Evolutionary conservation across 1,140 invertebrate genomes (phyloP).

Genomic region (Leguminivora glycinivorella): DNA sequence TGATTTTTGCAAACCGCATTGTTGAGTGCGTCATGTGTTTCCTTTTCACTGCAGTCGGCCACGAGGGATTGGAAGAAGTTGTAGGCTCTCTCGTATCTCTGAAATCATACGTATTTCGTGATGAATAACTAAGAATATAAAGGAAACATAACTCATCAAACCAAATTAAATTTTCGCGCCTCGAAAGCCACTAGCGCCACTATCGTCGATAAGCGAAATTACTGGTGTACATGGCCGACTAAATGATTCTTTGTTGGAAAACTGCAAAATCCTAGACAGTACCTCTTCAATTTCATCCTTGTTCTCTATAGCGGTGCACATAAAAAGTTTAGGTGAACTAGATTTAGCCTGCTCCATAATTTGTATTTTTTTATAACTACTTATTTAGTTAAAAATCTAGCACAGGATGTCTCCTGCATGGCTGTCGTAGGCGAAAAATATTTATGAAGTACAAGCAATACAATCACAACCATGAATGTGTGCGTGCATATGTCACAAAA

Average conservation of each 20-base stretch:
- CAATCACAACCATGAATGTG: slow-evolving; percentile 56
- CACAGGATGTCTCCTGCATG: slow-evolving; percentile 78
- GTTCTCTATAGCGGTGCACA: slow-evolving; percentile 85
- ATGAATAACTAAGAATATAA: slow-evolving; percentile 37
- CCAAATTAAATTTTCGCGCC: slow-evolving; percentile 65
- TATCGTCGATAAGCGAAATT: slow-evolving; percentile 75
- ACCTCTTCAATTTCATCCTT: slow-evolving; percentile 92
- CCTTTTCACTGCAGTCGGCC: slow-evolving; percentile 93
- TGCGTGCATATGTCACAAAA: slow-evolving; percentile 52
- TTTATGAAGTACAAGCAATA: slow-evolving; percentile 68
- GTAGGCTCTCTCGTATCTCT: slow-evolving; percentile 95
- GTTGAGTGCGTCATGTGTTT: slow-evolving; percentile 94
- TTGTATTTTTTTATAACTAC: slow-evolving; percentile 68
- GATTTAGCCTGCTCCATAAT: slow-evolving; percentile 81
- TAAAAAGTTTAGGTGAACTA: slow-evolving; percentile 79
- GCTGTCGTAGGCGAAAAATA: slow-evolving; percentile 79
- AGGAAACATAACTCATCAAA: slow-evolving; percentile 30
- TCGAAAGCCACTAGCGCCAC: slow-evolving; percentile 62
- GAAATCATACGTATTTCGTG: slow-evolving; percentile 77
- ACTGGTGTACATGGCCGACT: slow-evolving; percentile 80
- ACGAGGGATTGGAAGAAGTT: slow-evolving; percentile 86
- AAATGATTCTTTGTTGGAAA: slow-evolving; percentile 79
- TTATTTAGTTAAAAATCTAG: slow-evolving; percentile 74
- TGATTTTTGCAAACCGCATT: slow-evolving; percentile 92
- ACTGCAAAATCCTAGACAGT: slow-evolving; percentile 77